Evolutionary conservation across 2,888 invertebrate species (phyloP).

Genomic region (Ptilodon capucinus): DNA sequence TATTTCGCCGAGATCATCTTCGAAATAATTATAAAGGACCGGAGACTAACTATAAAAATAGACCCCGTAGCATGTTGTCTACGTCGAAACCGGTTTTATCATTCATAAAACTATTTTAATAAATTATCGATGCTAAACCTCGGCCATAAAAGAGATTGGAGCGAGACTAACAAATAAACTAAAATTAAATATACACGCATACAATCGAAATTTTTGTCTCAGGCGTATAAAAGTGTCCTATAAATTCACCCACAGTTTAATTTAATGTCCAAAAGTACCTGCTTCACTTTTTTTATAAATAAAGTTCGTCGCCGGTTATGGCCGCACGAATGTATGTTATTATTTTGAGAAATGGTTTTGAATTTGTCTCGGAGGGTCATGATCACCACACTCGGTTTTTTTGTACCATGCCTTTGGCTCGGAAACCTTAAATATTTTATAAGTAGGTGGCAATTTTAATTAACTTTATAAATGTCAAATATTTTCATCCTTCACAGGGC

Average conservation of each 20-base stretch:
- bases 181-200: constrained; percentile 82
- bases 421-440: constrained; percentile 17
- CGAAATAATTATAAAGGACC: constrained; percentile 44
- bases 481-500: constrained; percentile 39
- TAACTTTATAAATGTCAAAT: constrained; percentile 1
- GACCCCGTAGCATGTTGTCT: constrained; percentile 42
- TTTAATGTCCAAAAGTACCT: constrained; percentile 82
- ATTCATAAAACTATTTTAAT: constrained; percentile 80
- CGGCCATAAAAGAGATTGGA: constrained; percentile 75
- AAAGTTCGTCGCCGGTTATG: constrained; percentile 75
- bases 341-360: constrained; percentile 78
- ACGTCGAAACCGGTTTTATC: constrained; percentile 65
- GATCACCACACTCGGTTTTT: constrained; percentile 37
- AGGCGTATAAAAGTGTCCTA: constrained; percentile 82
- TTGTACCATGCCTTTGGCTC: constrained; percentile 24
- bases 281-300: constrained; percentile 77
- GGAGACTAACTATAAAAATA: constrained; percentile 50
- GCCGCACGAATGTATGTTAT: constrained; percentile 73
- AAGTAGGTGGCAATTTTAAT: constrained; percentile 23
- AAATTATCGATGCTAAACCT: constrained; percentile 76
- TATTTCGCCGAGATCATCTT: constrained; percentile 13
- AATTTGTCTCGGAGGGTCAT: constrained; percentile 62
- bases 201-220: constrained; percentile 83
- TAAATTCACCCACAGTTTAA: constrained; percentile 82
- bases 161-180: constrained; percentile 78